These are phyloP conservation scores for Bedellia somnulentella DNA, from an alignment of 2,888 invertebrate genomes.

Conservation along the genomic window DNA sequence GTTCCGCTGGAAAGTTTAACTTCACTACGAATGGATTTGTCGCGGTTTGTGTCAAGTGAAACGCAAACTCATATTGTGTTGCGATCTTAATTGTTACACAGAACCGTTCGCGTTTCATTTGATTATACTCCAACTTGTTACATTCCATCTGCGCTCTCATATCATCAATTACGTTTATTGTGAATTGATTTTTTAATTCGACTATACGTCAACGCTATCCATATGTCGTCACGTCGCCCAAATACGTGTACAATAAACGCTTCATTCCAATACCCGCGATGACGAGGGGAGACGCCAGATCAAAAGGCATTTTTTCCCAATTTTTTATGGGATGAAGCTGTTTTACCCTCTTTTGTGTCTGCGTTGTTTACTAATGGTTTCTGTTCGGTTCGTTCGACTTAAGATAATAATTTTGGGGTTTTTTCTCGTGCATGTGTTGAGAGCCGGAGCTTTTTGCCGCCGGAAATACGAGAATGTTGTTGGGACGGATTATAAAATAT, in stretches of 20 bases:
- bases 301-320: conserved; percentile 40
- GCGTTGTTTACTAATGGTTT: conserved; percentile 62
- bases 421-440: conserved; percentile 53
- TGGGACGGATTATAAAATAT: conserved; percentile 51
- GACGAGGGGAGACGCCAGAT: conserved; percentile 46
- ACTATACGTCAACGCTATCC: background rate
- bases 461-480: conserved; percentile 53
- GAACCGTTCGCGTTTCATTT: background rate
- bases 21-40: conserved; percentile 27
- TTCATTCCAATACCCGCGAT: conserved; percentile 12
- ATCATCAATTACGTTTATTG: background rate
- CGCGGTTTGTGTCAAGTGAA: conserved; percentile 12
- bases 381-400: conserved; percentile 58
- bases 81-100: background rate
- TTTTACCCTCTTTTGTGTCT: conserved; percentile 56
- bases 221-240: no score
- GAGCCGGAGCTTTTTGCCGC: conserved; percentile 40
- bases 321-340: conserved; percentile 44
- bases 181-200: background rate
- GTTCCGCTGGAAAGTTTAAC: conserved; percentile 31
- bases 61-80: background rate
- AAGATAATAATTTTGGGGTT: conserved; percentile 57
- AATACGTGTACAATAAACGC: no score
- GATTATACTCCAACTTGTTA: background rate
- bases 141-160: background rate